Conservation (phyloP, 1,140 invertebrate species). For the Coptotermes formosanus region DNA sequence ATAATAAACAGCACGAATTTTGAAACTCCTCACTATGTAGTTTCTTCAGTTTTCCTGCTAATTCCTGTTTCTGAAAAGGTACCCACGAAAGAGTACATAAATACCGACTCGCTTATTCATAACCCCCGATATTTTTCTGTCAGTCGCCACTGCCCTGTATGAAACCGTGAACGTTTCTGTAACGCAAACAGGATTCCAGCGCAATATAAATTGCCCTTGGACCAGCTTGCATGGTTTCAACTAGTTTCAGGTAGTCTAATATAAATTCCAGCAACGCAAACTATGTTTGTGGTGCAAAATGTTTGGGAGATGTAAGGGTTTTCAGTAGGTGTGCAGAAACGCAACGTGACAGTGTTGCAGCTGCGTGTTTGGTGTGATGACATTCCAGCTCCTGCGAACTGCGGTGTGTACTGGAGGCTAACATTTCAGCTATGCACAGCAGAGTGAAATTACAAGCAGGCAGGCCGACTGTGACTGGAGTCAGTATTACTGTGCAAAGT, state of each 20-base stretch:
- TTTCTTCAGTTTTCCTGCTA: no score
- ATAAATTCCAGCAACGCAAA: neutral
- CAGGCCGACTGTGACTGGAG: neutral
- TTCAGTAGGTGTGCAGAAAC: neutral
- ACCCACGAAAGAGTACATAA: no score
- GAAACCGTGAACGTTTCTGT: no score
- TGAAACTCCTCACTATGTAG: no score
- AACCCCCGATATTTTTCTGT: no score
- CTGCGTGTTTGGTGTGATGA: neutral
- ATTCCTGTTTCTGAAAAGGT: no score
- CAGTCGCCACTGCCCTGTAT: no score
- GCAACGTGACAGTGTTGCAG: neutral
- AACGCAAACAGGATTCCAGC: neutral
- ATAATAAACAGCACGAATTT: no score
- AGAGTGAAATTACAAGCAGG: neutral
- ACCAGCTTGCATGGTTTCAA: neutral
- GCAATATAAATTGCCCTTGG: neutral
- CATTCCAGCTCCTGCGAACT: neutral
- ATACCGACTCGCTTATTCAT: no score
- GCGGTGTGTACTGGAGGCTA: neutral
- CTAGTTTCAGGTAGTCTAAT: neutral
- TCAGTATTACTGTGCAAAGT: no score
- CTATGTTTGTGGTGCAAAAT: constrained; percentile 44
- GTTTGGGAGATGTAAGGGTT: constrained; percentile 44
- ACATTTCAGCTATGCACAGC: neutral